Base-by-base conservation (phyloP, 2,113 vertebrate genomes). In the Pycnonotus jocosus region DNA sequence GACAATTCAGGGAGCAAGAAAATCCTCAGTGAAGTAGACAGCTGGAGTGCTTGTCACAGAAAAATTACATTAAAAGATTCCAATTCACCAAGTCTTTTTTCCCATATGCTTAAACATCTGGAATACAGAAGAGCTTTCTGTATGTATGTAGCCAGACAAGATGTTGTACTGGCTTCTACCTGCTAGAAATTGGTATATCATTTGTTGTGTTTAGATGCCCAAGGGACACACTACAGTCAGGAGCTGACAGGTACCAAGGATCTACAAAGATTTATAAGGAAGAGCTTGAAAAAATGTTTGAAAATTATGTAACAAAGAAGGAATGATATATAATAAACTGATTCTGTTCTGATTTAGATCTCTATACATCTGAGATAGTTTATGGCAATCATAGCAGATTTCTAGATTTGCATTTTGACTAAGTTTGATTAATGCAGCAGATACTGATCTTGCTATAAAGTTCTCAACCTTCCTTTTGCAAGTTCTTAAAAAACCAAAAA, bases 41-140 rank as follows among this genome's bases (percentile, higher is more conserved):
- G 73, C 85, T 57, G 64, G 53, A 93, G 58, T 95, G 54, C 76
- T 94, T 96, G 82, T 95, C 76, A 95, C 74, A 83, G 88, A 96
- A 76, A 94, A 96, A 97, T 92, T 78, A 20, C 82, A 86, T 87
- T 65, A 88, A 87, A 66, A 94, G 25, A 60, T 92, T 97, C 91
- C 86, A 88, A 15, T 71, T 96, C 93, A 92, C 51, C 33, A 15
- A 88, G 64, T 87, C 86, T 86, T 96, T 95, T 95, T 93, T 90
- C 94, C 96, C 90, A 53, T 96, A 92, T 97, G 94, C 38, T 89
- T 79, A 28, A 96, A 97, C 96, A 97, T 92, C 95, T 97, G 96
- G 82, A 89, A 95, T 76, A 84, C 18, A 30, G 92, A 78, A 81
- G 82, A 96, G 54, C 3, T 50, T 80, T 85, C 76, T 77, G 2